phyloP scores from a whole-genome alignment of 2,113 vertebrate species.

The Motacilla alba region DNA sequence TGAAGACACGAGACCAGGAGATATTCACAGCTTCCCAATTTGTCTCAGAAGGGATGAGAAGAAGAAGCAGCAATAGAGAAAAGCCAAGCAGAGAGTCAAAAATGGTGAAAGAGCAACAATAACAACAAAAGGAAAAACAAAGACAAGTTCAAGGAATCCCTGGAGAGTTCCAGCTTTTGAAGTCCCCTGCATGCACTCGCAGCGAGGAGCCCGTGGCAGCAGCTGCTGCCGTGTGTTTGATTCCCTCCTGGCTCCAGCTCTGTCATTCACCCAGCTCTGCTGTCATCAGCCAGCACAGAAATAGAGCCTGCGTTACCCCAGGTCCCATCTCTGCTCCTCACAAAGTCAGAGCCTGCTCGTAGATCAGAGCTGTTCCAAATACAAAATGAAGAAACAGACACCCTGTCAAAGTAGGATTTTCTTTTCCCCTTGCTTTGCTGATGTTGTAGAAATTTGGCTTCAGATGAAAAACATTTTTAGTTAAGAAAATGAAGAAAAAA shows the following conservation, averaged over 20 bases:
- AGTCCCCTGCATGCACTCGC: not conserved
- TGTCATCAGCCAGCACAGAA: slow-evolving; percentile 14
- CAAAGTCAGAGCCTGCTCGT: not conserved
- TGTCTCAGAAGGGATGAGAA: not conserved
- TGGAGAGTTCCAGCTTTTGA: slow-evolving; percentile 46
- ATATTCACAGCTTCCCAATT: not conserved
- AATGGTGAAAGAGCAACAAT: not conserved
- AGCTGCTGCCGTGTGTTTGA: not conserved
- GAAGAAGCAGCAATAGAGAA: not conserved
- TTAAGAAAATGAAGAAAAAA: not conserved
- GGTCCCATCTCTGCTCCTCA: not conserved
- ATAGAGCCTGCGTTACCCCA: not conserved
- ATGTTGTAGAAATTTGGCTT: not conserved
- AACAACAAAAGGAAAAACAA: slow-evolving; percentile 25
- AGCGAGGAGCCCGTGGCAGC: not conserved
- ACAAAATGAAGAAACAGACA: not conserved
- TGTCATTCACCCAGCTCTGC: slow-evolving; percentile 14
- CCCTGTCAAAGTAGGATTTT: not conserved
- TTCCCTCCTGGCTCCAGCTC: not conserved
- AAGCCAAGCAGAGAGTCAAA: not conserved
- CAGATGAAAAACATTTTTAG: not conserved
- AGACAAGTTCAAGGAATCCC: slow-evolving; percentile 23
- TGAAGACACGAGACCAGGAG: not conserved
- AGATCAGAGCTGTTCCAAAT: slow-evolving; percentile 17
- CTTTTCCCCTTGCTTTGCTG: not conserved